These are phyloP conservation scores for Hyphantria cunea DNA, from an alignment of 1,140 invertebrate species.

Conservation along the genomic window DNA sequence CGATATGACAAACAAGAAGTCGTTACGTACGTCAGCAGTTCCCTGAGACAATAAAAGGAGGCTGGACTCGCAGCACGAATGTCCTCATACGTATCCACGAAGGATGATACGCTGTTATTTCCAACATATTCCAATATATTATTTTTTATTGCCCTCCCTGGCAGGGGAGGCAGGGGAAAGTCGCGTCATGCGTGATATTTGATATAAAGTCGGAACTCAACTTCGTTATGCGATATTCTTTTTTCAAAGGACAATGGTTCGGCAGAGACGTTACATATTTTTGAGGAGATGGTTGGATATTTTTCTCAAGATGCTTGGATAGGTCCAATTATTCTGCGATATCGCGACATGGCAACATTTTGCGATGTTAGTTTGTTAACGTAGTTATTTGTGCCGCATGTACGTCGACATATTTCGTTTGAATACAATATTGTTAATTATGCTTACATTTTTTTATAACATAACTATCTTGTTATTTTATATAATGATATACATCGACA, in stretches of 20 bases:
- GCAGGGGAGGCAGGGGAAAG: conserved; percentile 50
- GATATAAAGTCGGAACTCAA: conserved; percentile 81
- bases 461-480: background rate
- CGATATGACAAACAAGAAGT: conserved; percentile 56
- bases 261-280: conserved; percentile 71
- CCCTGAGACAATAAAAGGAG: conserved; percentile 68
- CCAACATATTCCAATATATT: conserved; percentile 83
- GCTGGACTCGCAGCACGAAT: conserved; percentile 69
- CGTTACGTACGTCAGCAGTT: conserved; percentile 59
- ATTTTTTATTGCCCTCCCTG: conserved; percentile 80
- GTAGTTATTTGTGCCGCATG: conserved; percentile 45
- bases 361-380: conserved; percentile 60
- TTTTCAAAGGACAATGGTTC: conserved; percentile 78
- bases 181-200: conserved; percentile 80
- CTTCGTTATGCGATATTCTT: conserved; percentile 79
- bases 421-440: conserved; percentile 16
- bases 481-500: too few relatives aligned
- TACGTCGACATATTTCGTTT: conserved; percentile 32
- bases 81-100: conserved; percentile 63
- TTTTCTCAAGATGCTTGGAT: conserved; percentile 66
- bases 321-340: conserved; percentile 73
- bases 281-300: conserved; percentile 68
- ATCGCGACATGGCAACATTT: conserved; percentile 68
- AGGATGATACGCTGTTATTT: conserved; percentile 82
- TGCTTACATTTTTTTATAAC: conserved; percentile 2